Evolutionary conservation across 1,140 invertebrate species (phyloP).

Genomic region (Zaprionus vittiger): DNA sequence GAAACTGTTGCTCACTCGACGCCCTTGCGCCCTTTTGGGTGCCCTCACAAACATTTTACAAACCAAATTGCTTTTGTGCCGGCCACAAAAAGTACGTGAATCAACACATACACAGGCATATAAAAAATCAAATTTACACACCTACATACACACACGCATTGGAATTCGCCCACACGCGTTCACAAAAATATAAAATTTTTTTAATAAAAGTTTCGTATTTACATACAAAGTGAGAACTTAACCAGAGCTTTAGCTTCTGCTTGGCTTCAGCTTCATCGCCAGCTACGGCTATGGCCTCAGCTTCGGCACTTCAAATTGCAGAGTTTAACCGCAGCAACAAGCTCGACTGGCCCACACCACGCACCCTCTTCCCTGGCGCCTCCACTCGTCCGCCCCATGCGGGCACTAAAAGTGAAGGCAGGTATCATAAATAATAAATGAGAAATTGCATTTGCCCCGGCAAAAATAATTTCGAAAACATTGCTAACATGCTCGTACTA

Average conservation of each 20-base stretch:
- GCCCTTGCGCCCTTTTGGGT: background rate
- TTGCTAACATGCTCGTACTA: slow-evolving; percentile 10
- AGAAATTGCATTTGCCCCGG: slow-evolving; percentile 58
- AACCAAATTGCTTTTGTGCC: slow-evolving; percentile 69
- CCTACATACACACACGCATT: background rate
- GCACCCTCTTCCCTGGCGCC: background rate
- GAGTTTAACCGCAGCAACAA: slow-evolving; percentile 59
- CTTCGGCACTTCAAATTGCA: slow-evolving; percentile 40
- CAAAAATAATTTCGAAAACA: slow-evolving; percentile 37
- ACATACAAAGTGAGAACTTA: slow-evolving; percentile 67
- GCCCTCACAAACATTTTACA: slow-evolving; percentile 44
- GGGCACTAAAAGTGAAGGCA: slow-evolving; percentile 67
- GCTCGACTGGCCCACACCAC: slow-evolving; percentile 36
- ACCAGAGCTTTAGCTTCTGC: background rate
- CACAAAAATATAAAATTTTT: slow-evolving; percentile 57
- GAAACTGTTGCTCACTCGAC: slow-evolving; percentile 69
- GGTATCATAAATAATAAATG: slow-evolving; percentile 76
- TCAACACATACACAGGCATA: slow-evolving; percentile 15
- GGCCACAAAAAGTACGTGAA: slow-evolving; percentile 47
- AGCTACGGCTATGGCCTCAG: background rate
- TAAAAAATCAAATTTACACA: slow-evolving; percentile 48
- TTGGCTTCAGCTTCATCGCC: background rate
- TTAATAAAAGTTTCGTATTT: slow-evolving; percentile 80
- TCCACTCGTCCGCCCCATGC: slow-evolving; percentile 23
- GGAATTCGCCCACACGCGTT: background rate